Conservation (phyloP, 2,113 vertebrate species). For the Pachyramphus minor region DNA sequence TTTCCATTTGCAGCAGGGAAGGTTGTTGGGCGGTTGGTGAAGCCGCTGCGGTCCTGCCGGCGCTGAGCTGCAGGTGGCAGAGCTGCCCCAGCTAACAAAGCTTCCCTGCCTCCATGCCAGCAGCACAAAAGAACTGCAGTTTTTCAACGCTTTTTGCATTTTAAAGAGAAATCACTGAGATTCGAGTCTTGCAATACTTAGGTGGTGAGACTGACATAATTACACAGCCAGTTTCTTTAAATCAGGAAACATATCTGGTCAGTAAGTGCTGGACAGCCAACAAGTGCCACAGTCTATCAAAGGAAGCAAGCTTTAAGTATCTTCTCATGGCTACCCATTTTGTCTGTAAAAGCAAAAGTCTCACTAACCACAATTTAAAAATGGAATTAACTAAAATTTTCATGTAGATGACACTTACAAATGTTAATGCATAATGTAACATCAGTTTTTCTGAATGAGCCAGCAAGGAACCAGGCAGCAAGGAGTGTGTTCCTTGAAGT, state of each 20-base stretch:
- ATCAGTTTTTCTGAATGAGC: not conserved
- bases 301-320: not conserved
- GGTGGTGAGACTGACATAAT: not conserved
- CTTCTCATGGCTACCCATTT: not conserved
- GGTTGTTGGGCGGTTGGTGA: fast-evolving
- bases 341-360: not conserved
- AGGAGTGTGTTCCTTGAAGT: not conserved
- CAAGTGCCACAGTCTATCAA: not conserved
- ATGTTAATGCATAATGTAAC: not conserved
- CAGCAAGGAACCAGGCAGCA: not conserved
- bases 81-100: constrained; percentile 41
- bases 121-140: constrained; percentile 1
- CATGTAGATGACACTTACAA: not conserved
- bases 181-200: not conserved
- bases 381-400: not conserved
- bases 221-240: not conserved
- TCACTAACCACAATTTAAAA: not conserved
- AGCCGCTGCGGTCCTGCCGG: not conserved
- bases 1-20: fast-evolving
- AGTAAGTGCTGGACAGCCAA: not conserved
- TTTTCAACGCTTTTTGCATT: not conserved
- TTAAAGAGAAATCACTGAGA: not conserved
- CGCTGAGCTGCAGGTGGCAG: constrained; percentile 74
- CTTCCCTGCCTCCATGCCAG: not conserved
- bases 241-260: not conserved